Percentiles rank a stretch among this genome's conserved stretches.
phyloP scores from a whole-genome alignment of 1,140 invertebrate genomes.

The Drosophila willistoni region DNA sequence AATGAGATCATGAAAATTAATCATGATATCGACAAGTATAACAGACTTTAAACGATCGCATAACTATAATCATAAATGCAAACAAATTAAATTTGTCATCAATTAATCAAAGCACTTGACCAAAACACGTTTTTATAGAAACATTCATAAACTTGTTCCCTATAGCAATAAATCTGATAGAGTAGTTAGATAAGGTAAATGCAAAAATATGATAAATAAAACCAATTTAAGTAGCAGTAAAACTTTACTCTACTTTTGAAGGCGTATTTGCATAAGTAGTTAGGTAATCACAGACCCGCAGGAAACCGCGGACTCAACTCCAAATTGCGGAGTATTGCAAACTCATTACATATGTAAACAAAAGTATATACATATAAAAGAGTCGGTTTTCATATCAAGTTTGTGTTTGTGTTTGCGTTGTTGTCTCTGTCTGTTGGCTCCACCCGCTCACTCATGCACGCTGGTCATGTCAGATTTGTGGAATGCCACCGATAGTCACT shows the following conservation, averaged over 20 bases:
- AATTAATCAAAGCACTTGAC: slow-evolving; percentile 2
- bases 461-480: slow-evolving; percentile 21
- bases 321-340: not conserved
- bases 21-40: too few species aligned
- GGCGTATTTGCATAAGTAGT: not conserved
- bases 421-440: slow-evolving; percentile 14
- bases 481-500: slow-evolving; percentile 52
- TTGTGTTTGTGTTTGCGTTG: not conserved
- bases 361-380: not conserved
- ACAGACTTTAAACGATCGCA: not conserved
- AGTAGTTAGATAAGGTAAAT: not conserved
- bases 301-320: not conserved
- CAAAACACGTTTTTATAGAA: not conserved
- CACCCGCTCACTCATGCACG: slow-evolving; percentile 33
- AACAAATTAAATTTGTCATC: slow-evolving; percentile 1
- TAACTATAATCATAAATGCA: not conserved
- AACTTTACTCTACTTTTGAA: not conserved
- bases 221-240: not conserved
- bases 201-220: not conserved
- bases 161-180: not conserved
- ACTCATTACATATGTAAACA: not conserved
- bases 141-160: not conserved
- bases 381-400: not conserved
- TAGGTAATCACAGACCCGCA: not conserved
- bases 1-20: too few species aligned